phyloP scores from a whole-genome alignment of 2,888 invertebrate genomes.

The Xylota segnis region DNA sequence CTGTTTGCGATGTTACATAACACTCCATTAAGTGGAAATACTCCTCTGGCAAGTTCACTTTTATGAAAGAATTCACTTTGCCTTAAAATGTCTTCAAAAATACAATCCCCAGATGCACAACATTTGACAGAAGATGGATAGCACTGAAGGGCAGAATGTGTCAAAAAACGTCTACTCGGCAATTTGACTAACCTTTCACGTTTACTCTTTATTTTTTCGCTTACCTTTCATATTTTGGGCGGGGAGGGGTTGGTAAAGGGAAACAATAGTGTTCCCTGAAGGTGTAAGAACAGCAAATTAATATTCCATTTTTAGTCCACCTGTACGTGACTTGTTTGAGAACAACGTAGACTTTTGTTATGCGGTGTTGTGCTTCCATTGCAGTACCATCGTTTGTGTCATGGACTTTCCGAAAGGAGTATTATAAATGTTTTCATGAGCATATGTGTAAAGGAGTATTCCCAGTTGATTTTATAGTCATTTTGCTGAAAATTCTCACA shows the following conservation, averaged over 20 bases:
- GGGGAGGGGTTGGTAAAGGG: background rate
- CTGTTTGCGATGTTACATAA: too few relatives aligned
- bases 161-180: background rate
- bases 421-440: too few relatives aligned
- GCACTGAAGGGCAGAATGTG: background rate
- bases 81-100: background rate
- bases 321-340: conserved; percentile 13
- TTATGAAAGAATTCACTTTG: background rate
- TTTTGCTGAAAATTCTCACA: too few relatives aligned
- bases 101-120: background rate
- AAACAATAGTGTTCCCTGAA: background rate
- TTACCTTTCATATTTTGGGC: background rate
- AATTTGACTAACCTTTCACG: background rate
- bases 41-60: too few relatives aligned
- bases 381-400: background rate
- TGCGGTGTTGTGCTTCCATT: background rate
- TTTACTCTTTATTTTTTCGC: background rate
- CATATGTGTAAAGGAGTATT: too few relatives aligned
- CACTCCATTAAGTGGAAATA: too few relatives aligned
- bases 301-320: conserved; percentile 16
- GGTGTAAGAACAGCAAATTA: conserved; percentile 14
- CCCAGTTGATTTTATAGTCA: too few relatives aligned
- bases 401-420: too few relatives aligned
- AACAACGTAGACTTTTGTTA: background rate
- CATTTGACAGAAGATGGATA: background rate